These are phyloP conservation scores for Ariolimax columbianus DNA, from an alignment of 2,888 invertebrate species.

Conservation along the genomic window DNA sequence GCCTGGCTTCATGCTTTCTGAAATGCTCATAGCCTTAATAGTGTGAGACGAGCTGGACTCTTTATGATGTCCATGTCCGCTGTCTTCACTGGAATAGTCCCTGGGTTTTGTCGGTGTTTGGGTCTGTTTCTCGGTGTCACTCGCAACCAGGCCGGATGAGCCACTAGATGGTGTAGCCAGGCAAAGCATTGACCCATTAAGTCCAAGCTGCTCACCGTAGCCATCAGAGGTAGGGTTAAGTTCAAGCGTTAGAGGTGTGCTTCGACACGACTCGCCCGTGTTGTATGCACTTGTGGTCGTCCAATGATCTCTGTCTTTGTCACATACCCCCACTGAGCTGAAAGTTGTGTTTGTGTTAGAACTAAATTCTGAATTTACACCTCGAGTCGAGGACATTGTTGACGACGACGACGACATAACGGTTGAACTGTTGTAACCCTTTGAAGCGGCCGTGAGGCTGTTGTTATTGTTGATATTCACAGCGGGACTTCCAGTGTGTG, in stretches of 20 bases:
- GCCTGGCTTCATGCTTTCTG: constrained; percentile 49
- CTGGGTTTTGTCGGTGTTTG: constrained; percentile 70
- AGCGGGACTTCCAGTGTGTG: constrained; percentile 26
- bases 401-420: constrained; percentile 32
- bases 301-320: constrained; percentile 64
- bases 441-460: constrained; percentile 2
- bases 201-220: constrained; percentile 64
- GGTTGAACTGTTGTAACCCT: not conserved
- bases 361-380: constrained; percentile 21
- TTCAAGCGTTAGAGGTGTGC: constrained; percentile 79
- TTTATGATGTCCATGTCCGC: constrained; percentile 51
- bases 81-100: constrained; percentile 70
- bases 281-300: constrained; percentile 85
- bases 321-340: constrained; percentile 50
- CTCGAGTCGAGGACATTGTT: constrained; percentile 40
- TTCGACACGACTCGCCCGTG: constrained; percentile 86
- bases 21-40: constrained; percentile 45
- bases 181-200: constrained; percentile 74
- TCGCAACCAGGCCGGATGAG: constrained; percentile 57
- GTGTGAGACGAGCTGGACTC: constrained; percentile 47
- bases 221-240: constrained; percentile 72
- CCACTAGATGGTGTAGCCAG: constrained; percentile 61
- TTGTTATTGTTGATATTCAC: constrained; percentile 29
- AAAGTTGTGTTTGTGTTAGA: constrained; percentile 48
- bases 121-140: constrained; percentile 76